Evolutionary conservation across 2,113 vertebrate genomes (phyloP), one percentile per base, ranked within the genome.

Genomic region (Forbesichthys agassizii): DNA sequence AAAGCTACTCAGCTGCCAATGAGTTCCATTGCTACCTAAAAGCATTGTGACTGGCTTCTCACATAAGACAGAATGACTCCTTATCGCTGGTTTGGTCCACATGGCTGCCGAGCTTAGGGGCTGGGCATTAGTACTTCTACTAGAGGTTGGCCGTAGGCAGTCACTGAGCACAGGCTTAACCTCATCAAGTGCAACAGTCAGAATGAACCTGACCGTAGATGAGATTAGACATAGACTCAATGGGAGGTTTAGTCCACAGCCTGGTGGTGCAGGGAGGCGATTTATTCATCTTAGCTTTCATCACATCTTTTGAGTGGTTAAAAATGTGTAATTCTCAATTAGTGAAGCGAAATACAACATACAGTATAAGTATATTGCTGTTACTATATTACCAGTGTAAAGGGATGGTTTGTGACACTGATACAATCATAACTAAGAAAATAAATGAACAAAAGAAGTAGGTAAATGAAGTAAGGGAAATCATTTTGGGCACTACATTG

Each of bases 11-110:
- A 33, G 16, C 18, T 48, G 33, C 47, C 27, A 57, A 11, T 46
- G 61, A 51, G 33, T 49, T 66, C 33, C 56, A 54, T 49, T 66
- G 68, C 61, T 63, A 18, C 68, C 20, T 36, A 33, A 33, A 56
- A 61, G 49, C 12, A 1, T 61, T 53, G 54, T 33, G 42, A 64
- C n/a, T 64, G 47, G n/a, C 53, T 36, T 47, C 49, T 60, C 18
- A 69, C 5, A 58, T 67, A 33, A 14, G n/a, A 0, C 61, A 20
- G 7, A 27, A 3, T 64, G 27, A 13, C 51, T n/a, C 33, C 55
- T 33, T 47, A 2, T 54, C 49, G 56, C n/a, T 16, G 14, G 54
- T 46, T 64, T 57, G 48, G 42, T 27, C 27, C 9, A 49, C 53
- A 33, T 16, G 16, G 33, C 12, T 61, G 46, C 9, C 3, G 62